Percentiles rank a stretch among this genome's conserved stretches.
These are phyloP conservation scores for Drosophila hamatofila DNA, from an alignment of 2,888 invertebrate species.

Conservation along the genomic window DNA sequence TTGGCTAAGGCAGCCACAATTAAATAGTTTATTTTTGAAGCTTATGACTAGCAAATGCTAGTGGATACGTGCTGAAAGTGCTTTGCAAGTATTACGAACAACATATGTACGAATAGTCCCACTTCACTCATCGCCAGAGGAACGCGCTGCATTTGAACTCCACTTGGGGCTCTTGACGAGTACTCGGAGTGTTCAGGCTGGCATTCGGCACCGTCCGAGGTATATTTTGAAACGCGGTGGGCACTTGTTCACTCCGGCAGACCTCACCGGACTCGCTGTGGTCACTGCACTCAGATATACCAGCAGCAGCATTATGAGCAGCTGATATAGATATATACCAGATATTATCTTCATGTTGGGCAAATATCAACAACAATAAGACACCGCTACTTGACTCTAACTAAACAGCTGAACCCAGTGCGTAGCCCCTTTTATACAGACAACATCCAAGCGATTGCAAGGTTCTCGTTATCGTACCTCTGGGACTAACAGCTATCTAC, in stretches of 20 bases:
- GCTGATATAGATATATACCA: constrained; percentile 15
- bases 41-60: constrained; percentile 20
- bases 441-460: not conserved
- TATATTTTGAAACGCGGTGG: constrained; percentile 36
- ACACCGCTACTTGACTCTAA: constrained; percentile 23
- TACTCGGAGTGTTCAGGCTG: constrained; percentile 39
- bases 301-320: constrained; percentile 37
- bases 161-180: not conserved
- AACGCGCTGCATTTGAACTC: constrained; percentile 7
- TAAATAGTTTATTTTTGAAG: constrained; percentile 23
- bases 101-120: not conserved
- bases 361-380: constrained; percentile 6
- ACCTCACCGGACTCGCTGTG: constrained; percentile 8
- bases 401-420: constrained; percentile 21
- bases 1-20: not conserved
- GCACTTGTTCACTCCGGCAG: constrained; percentile 15
- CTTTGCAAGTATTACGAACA: not conserved
- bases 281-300: constrained; percentile 14
- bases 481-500: constrained; percentile 37
- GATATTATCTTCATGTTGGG: constrained; percentile 34
- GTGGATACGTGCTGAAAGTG: constrained; percentile 20
- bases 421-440: constrained; percentile 28
- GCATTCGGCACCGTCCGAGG: constrained; percentile 54
- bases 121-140: constrained; percentile 5
- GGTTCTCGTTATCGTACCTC: constrained; percentile 3